These are phyloP conservation scores for Ptychobarbus kaznakovi DNA, from an alignment of 2,797 vertebrate genomes.

Conservation along the genomic window DNA sequence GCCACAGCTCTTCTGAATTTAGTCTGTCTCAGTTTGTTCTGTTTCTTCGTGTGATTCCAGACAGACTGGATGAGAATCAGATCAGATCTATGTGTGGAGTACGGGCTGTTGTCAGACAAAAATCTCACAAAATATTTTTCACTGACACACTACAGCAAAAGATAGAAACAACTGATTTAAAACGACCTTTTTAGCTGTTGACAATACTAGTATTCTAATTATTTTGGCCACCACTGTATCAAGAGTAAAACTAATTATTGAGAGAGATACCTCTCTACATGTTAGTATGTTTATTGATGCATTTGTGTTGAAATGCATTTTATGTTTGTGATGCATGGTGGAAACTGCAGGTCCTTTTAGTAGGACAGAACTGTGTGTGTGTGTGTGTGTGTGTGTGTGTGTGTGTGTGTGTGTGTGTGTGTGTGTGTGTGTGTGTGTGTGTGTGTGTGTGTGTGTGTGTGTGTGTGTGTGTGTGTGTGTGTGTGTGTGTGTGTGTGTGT, in stretches of 20 bases:
- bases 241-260: too few species aligned
- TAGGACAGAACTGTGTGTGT: not conserved
- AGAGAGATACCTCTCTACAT: not conserved
- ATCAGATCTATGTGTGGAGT: not conserved
- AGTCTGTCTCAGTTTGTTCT: not conserved
- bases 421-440: not conserved
- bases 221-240: too few species aligned
- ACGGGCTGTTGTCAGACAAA: not conserved
- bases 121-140: not conserved
- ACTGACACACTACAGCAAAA: not conserved
- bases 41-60: not conserved
- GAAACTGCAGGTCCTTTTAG: conserved; percentile 3
- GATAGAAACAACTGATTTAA: not conserved
- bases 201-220: too few species aligned
- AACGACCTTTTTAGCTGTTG: too few species aligned
- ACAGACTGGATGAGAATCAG: not conserved
- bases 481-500: not conserved
- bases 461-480: not conserved
- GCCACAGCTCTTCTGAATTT: not conserved
- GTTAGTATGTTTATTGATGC: not conserved
- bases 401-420: too few species aligned
- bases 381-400: not conserved
- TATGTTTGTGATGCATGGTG: conserved; percentile 11
- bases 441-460: too few species aligned
- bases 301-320: not conserved